Evolutionary conservation across 2,113 vertebrate species (phyloP).

Genomic region (Planiliza haematocheilus): DNA sequence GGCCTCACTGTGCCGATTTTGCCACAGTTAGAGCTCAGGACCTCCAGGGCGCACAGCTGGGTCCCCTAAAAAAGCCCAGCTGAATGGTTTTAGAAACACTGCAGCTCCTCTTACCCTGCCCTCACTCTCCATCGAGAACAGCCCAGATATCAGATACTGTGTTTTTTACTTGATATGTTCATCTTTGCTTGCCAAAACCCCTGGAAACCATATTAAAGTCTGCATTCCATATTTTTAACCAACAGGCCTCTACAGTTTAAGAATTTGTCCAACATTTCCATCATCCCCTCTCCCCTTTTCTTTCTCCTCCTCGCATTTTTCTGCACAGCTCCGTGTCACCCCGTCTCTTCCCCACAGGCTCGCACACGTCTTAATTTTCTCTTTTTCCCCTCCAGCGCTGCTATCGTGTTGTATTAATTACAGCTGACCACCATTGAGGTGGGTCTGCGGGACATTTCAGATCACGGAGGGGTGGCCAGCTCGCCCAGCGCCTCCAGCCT

Average conservation of each 20-base stretch:
- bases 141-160: constrained; percentile 72
- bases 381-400: constrained; percentile 58
- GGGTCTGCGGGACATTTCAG: constrained; percentile 76
- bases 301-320: constrained; percentile 35
- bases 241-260: constrained; percentile 62
- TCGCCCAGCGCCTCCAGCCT: constrained; percentile 62
- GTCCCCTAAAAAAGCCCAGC: constrained; percentile 74
- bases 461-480: constrained; percentile 72
- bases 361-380: constrained; percentile 75
- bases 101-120: constrained; percentile 74
- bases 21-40: constrained; percentile 67
- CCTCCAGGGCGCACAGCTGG: constrained; percentile 80
- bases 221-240: constrained; percentile 70
- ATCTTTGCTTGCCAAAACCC: constrained; percentile 75
- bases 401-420: constrained; percentile 75
- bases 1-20: constrained; percentile 59
- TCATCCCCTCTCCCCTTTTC: constrained; percentile 51
- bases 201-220: constrained; percentile 79
- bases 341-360: constrained; percentile 64
- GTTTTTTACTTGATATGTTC: constrained; percentile 73
- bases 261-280: constrained; percentile 78
- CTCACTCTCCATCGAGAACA: constrained; percentile 49
- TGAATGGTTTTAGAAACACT: constrained; percentile 78
- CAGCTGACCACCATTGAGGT: constrained; percentile 79
- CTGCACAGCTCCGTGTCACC: constrained; percentile 46